Conservation (phyloP, 2,797 vertebrate species). For the Melanotaenia nigrans region DNA sequence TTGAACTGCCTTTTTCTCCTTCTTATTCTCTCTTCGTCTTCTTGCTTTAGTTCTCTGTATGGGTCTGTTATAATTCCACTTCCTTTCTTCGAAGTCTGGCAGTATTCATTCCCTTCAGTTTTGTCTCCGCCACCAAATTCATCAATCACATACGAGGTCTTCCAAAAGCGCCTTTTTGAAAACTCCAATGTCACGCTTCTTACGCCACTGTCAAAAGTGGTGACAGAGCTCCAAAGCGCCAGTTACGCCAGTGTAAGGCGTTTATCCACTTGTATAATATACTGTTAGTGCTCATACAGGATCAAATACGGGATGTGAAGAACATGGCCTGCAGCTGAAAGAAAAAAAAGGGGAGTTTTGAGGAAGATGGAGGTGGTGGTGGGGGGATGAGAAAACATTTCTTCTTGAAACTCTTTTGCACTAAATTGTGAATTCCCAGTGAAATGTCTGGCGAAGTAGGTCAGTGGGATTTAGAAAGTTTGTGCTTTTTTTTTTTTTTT, state of each 20-base stretch:
- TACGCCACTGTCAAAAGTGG: constrained; percentile 73
- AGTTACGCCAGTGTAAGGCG: constrained; percentile 65
- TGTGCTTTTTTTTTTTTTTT: constrained; percentile 61
- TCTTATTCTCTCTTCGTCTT: constrained; percentile 51
- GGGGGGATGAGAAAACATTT: constrained; percentile 67
- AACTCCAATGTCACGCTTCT: constrained; percentile 77
- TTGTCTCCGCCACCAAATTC: constrained; percentile 59
- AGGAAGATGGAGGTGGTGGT: constrained; percentile 29
- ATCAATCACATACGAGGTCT: constrained; percentile 71
- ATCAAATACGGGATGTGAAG: constrained; percentile 67
- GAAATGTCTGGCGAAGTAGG: constrained; percentile 83
- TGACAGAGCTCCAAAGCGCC: constrained; percentile 59
- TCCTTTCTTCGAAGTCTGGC: constrained; percentile 71
- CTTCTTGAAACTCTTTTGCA: constrained; percentile 74
- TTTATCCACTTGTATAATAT: constrained; percentile 77
- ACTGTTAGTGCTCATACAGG: constrained; percentile 62
- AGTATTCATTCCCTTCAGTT: constrained; percentile 58
- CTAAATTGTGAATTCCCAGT: constrained; percentile 79
- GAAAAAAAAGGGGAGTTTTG: constrained; percentile 34
- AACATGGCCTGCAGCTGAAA: constrained; percentile 76
- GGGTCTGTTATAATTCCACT: constrained; percentile 70
- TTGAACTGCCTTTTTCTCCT: constrained; percentile 65
- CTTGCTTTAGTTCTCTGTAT: constrained; percentile 59
- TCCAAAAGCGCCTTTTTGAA: constrained; percentile 65
- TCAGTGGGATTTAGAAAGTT: constrained; percentile 84